Evolutionary conservation across 2,888 invertebrate species (phyloP).

Genomic region (Volucella inflata): DNA sequence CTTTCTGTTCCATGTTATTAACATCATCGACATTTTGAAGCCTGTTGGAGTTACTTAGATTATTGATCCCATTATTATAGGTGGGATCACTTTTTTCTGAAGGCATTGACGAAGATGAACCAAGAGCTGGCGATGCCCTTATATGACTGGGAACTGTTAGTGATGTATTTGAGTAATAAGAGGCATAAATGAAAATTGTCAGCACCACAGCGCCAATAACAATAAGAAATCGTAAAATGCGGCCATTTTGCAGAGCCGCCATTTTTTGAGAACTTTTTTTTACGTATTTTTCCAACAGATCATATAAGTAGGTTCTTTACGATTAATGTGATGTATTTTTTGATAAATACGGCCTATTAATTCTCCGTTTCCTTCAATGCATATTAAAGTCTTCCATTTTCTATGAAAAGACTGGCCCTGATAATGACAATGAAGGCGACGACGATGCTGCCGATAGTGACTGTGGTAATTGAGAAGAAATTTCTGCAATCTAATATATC

Average conservation of each 20-base stretch:
- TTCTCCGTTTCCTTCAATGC: not conserved
- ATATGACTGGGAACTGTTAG: conserved; percentile 79
- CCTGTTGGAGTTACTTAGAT: conserved; percentile 54
- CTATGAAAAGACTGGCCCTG: conserved; percentile 5
- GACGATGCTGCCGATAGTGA: conserved; percentile 33
- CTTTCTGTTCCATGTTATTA: conserved; percentile 14
- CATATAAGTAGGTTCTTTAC: not conserved
- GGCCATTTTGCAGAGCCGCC: conserved; percentile 82
- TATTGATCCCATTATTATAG: conserved; percentile 35
- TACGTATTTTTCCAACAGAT: no score
- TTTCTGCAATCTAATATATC: conserved; percentile 36
- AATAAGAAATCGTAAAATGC: conserved; percentile 84
- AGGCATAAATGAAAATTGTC: conserved; percentile 84
- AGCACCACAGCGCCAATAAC: conserved; percentile 83
- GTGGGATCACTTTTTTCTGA: conserved; percentile 42
- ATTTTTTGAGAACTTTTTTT: conserved; percentile 76
- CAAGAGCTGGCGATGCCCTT: conserved; percentile 74
- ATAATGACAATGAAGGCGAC: conserved; percentile 1
- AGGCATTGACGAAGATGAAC: conserved; percentile 49
- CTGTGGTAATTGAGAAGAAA: conserved; percentile 36
- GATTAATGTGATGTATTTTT: not conserved
- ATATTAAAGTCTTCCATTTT: conserved; percentile 41
- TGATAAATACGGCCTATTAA: not conserved
- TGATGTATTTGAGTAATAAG: conserved; percentile 83
- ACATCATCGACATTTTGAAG: conserved; percentile 9